Evolutionary conservation across 2,113 vertebrate species (phyloP), one percentile per base, ranked within the genome.

Genomic region (Myxocyprinus asiaticus): DNA sequence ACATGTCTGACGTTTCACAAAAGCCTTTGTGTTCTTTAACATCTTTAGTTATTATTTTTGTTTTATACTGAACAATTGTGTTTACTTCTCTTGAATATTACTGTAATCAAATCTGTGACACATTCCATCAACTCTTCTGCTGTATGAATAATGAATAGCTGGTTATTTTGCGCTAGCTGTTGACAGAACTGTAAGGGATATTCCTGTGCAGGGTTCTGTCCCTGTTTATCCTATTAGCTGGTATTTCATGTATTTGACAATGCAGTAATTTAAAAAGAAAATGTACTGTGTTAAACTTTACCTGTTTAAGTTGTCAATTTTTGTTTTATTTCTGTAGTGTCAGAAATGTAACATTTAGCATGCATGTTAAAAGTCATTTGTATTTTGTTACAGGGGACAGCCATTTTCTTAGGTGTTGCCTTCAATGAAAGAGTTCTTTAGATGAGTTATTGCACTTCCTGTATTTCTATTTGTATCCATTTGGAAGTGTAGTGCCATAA

Each of bases 401-500:
- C 42, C 12, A 8, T 64, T 83, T 53, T 78, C 14, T 22, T 56
- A 77, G 58, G 66, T 80, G 68, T 75, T n/a, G 65, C 81, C 86
- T 78, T 56, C 61, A 43, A 65, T 51, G 63, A 68, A 50, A 12
- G 70, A 80, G 65, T 68, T 85, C 22, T 33, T 33, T 68, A 51
- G 51, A 73, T 53, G 9, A 51, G 64, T 81, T 45, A 9, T 77
- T 68, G 62, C 7, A 43, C 61, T 61, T 64, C 62, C 4, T 56
- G 72, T 80, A 64, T 47, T 81, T 68, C 45, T 61, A 55, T 72
- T 62, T 74, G 55, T 69, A 17, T 75, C 69, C 22, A 67, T 44
- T 56, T 83, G 68, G 72, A 83, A 77, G 47, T 69, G 58, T 75
- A 84, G 80, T 83, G 84, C 67, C 71, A 79, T 73, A 77, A 33